These are phyloP conservation scores for Leptopilina boulardi DNA, from an alignment of 1,140 invertebrate species.

Conservation along the genomic window DNA sequence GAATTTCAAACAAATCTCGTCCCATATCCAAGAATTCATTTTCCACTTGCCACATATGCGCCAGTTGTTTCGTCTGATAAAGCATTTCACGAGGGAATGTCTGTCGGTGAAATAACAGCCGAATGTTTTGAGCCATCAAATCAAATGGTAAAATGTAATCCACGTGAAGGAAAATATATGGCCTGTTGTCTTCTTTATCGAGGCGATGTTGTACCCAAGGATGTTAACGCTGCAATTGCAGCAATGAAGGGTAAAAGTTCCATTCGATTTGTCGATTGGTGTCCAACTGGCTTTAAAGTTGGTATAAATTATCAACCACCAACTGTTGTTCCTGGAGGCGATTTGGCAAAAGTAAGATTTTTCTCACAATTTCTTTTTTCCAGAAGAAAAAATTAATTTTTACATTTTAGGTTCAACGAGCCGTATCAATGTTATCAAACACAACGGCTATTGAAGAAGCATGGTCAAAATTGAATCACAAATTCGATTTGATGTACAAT, in stretches of 20 bases:
- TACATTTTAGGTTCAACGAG: slow-evolving; percentile 48
- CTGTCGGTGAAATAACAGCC: slow-evolving; percentile 83
- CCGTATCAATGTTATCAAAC: slow-evolving; percentile 59
- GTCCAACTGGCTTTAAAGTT: slow-evolving; percentile 85
- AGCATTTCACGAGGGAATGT: slow-evolving; percentile 79
- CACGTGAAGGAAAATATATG: slow-evolving; percentile 83
- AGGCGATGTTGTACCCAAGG: slow-evolving; percentile 76
- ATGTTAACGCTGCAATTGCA: slow-evolving; percentile 54
- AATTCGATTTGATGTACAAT: slow-evolving; percentile 61
- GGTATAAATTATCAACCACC: slow-evolving; percentile 77
- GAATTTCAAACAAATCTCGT: slow-evolving; percentile 87
- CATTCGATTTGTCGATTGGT: slow-evolving; percentile 84
- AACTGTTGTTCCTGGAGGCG: slow-evolving; percentile 55
- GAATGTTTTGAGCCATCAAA: slow-evolving; percentile 81
- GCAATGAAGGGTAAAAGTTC: slow-evolving; percentile 64
- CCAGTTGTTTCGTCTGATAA: slow-evolving; percentile 65
- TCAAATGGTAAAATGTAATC: slow-evolving; percentile 84
- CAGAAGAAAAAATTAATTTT: slow-evolving; percentile 26
- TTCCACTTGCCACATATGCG: slow-evolving; percentile 78
- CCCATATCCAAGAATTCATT: slow-evolving; percentile 83
- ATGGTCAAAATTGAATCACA: slow-evolving; percentile 50
- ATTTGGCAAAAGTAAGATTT: slow-evolving; percentile 51
- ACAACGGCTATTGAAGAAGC: slow-evolving; percentile 75
- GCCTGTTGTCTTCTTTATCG: slow-evolving; percentile 84
- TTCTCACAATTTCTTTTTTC: not conserved